Base-by-base conservation (phyloP, 2,888 invertebrate species). In the Cerastis rubricosa region DNA sequence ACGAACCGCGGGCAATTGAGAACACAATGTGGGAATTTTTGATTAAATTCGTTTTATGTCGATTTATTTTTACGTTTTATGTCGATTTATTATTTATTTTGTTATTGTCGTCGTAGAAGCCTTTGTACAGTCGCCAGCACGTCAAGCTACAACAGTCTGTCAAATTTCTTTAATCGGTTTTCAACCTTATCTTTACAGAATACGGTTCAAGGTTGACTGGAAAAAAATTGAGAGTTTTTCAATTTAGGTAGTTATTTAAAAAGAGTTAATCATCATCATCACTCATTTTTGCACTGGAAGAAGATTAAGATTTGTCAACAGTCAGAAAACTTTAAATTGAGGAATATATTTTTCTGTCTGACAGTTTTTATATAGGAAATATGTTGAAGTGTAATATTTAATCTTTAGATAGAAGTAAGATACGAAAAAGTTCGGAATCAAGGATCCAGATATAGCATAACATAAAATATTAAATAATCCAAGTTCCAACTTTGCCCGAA, bases 401-500 rank as follows among this genome's bases (percentile, higher is more conserved):
- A 5, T 12, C 11, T 54, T n/a, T n/a, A 54, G 35, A 35, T 35
- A 35, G 35, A 35, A 35, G 35, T 35, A 35, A 35, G 35, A 35
- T 35, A 35, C 6, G 43, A 14, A 40, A 40, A n/a, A n/a, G 43
- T 43, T 43, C 40, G 4, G n/a, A 63, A 43, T 66, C 19, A 65
- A 14, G 22, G 14, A 35, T 29, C n/a, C n/a, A n/a, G 14, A 43
- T n/a, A 7, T 63, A n/a, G n/a, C 40, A 14, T n/a, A 61, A 22
- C 43, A 12, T 57, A 45, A 45, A 1, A 35, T 35, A 54, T n/a
- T n/a, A 47, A 57, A 40, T 66, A 35, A 57, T 76, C 22, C 63
- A 25, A 54, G 47, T 25, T 76, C 12, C n/a, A 69, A 66, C 17
- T 59, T 78, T 7, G 35, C n/a, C 22, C 22, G 29, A 82, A 81